phyloP scores from a whole-genome alignment of 2,113 vertebrate species.

The Chloebia gouldiae region DNA sequence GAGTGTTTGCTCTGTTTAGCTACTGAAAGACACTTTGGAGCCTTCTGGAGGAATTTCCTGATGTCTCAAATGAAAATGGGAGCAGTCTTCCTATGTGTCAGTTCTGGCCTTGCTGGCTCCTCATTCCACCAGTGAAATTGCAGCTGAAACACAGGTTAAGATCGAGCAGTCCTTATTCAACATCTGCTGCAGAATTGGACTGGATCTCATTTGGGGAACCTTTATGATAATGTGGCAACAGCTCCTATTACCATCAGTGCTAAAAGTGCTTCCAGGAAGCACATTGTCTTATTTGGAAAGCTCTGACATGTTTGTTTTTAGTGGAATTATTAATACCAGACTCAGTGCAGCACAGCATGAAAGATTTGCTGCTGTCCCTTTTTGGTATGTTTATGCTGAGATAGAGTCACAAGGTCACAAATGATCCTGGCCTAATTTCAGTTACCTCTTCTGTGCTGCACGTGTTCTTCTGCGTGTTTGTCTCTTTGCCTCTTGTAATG shows the following conservation, averaged over 20 bases:
- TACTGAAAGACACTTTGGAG: neutral
- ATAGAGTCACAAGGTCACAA: neutral
- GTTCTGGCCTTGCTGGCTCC: neutral
- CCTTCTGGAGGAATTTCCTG: neutral
- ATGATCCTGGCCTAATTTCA: neutral
- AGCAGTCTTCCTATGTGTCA: neutral
- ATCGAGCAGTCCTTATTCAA: neutral
- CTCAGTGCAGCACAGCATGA: neutral
- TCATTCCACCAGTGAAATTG: neutral
- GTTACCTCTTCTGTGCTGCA: neutral
- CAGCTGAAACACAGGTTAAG: neutral
- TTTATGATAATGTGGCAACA: slow-evolving; percentile 1
- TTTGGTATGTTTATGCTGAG: neutral
- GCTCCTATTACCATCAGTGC: neutral
- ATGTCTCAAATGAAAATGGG: neutral
- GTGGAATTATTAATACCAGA: neutral
- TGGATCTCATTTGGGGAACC: neutral
- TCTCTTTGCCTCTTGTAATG: neutral
- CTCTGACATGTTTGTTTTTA: neutral
- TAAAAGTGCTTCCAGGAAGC: slow-evolving; percentile 1
- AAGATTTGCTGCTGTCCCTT: slow-evolving; percentile 21
- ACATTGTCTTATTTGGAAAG: neutral
- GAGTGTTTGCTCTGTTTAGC: neutral
- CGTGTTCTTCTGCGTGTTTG: neutral
- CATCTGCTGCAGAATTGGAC: neutral